Base-by-base conservation (phyloP, 2,113 vertebrate genomes). In the Rhinopithecus roxellana region DNA sequence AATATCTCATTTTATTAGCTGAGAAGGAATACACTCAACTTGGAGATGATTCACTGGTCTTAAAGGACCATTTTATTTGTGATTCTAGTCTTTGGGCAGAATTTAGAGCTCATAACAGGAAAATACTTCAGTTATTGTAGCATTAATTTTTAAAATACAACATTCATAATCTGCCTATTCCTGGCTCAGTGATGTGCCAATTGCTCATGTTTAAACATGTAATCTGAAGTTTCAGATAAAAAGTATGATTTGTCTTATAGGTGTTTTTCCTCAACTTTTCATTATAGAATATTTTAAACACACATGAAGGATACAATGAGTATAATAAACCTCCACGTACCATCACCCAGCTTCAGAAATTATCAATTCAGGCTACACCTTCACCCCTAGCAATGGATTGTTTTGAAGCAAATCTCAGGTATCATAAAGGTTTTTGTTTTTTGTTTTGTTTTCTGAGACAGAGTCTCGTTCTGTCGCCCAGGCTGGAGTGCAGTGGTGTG, bases 61-160 rank as follows among this genome's bases (percentile, higher is more conserved):
- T 43, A 61, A 61, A 82, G 67, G 45, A 50, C 6, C 1, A 13
- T 40, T 79, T 75, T 81, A 57, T 81, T 70, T 7, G 12, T 8
- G 38, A 30, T 32, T 74, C 82, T 45, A 17, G 45, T 57, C 59
- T 43, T 40, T 38, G 12, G 35, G 32, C 72, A 61, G 93, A 91
- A 55, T 74, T 82, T 78, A 48, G 82, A 20, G 45, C 78, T 94
- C n/a, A 78, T 10, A n/a, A 67, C 78, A 74, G 59, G 69, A 77
- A 94, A 89, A 48, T 45, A 10, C 59, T 67, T 77, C 81, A 23
- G n/a, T 40, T 93, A 74, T 89, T 43, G 55, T 6, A 8, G n/a
- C 59, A 59, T 94, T 88, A 94, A 78, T 96, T 93, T 96, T 91
- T 91, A 85, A 93, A 94, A n/a, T 9, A 40, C 16, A 83, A 93